Percentiles rank a stretch among this genome's conserved stretches.
Conservation (phyloP, 2,888 invertebrate species). For the Leptopilina drosophilae region DNA sequence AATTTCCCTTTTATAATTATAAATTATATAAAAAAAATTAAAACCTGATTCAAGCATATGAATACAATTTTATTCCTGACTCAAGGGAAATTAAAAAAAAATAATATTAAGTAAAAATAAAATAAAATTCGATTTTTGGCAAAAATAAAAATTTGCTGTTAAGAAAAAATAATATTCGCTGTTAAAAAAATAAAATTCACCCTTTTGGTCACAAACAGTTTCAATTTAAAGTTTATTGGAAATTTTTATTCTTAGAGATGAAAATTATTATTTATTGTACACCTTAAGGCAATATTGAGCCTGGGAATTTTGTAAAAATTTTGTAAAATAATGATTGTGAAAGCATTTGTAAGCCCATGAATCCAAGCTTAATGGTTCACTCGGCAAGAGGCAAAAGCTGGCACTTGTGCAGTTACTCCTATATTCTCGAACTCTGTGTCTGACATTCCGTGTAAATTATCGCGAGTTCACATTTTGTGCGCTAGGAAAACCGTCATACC, state of each 20-base stretch:
- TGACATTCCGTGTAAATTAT: slow-evolving; percentile 33
- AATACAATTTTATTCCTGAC: no score
- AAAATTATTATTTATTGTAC: slow-evolving; percentile 24
- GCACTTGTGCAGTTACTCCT: slow-evolving; percentile 18
- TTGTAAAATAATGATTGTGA: neutral
- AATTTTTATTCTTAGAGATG: neutral
- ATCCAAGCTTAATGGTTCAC: slow-evolving; percentile 20
- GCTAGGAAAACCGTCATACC: neutral
- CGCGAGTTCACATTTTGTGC: neutral
- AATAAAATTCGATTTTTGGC: no score
- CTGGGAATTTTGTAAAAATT: no score
- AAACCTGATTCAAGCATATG: no score
- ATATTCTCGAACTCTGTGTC: slow-evolving; percentile 27
- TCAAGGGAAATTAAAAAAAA: no score
- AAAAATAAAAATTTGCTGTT: no score
- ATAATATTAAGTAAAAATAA: no score
- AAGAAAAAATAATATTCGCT: no score
- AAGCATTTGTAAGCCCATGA: slow-evolving; percentile 27
- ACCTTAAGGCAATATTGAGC: neutral
- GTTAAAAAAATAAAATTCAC: no score
- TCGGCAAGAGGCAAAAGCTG: slow-evolving; percentile 25
- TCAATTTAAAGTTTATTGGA: neutral
- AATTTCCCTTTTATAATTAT: no score
- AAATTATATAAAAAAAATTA: no score
- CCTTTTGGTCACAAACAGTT: neutral